Percentiles rank a stretch among this genome's conserved stretches.
Evolutionary conservation across 1,140 invertebrate species (phyloP).

Genomic region (Oncopodura yosiiana): DNA sequence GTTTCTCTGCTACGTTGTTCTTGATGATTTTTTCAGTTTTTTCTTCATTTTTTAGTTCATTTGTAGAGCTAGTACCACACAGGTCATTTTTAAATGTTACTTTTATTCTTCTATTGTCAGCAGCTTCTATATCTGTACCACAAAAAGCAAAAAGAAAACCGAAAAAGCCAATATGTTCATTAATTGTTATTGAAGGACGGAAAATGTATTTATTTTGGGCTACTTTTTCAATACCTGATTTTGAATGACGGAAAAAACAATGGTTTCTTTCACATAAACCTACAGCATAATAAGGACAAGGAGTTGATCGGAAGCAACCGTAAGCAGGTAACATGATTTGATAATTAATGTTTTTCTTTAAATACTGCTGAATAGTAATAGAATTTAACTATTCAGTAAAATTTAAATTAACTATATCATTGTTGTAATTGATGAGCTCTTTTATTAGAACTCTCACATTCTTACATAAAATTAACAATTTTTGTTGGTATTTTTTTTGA

Average conservation of each 20-base stretch:
- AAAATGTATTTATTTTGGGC: neutral
- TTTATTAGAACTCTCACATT: too few relatives aligned
- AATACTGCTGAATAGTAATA: too few relatives aligned
- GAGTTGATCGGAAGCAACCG: conserved; percentile 69
- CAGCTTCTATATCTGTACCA: neutral
- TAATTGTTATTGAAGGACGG: neutral
- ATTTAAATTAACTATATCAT: too few relatives aligned
- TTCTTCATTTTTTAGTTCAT: too few relatives aligned
- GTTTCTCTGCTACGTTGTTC: too few relatives aligned
- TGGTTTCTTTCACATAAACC: conserved; percentile 71
- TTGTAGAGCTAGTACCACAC: neutral
- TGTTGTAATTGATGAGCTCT: too few relatives aligned
- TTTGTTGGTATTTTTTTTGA: too few relatives aligned
- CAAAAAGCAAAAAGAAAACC: neutral
- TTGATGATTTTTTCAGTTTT: too few relatives aligned
- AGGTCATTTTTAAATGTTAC: neutral
- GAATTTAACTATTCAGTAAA: too few relatives aligned
- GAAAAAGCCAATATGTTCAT: neutral
- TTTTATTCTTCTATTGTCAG: neutral
- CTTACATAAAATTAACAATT: too few relatives aligned
- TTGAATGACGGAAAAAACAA: conserved; percentile 76
- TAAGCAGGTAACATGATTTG: conserved; percentile 68
- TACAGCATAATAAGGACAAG: conserved; percentile 71
- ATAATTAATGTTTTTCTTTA: too few relatives aligned
- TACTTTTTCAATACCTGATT: conserved; percentile 46